Evolutionary conservation across 2,888 invertebrate species (phyloP), one percentile per base, ranked within the genome.

Genomic region (Carabus problematicus): DNA sequence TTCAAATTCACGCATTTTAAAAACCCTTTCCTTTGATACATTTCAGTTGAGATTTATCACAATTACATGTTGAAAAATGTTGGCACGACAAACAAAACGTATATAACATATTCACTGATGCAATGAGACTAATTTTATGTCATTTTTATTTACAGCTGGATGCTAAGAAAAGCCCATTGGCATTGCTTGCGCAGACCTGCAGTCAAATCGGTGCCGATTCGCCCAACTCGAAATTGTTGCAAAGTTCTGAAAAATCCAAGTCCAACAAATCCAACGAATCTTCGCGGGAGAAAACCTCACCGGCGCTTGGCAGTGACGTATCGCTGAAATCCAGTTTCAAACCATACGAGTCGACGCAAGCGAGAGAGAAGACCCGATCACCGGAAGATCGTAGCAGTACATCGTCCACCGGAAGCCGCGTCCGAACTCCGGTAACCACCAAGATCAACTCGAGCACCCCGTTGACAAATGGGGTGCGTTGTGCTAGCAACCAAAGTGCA

Each of bases 161-260:
- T 85, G 95, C 96, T 74, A 97, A 97, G 87, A 97, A 97, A 85
- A 97, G 96, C 84, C 98, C 98, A 14, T 84, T 98, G 82, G 97
- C 97, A 59, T 85, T 98, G 72, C 85, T 98, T 77, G 97, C 97
- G 63, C 97, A 97, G 83, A 98, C 98, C 64, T 98, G 98, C 86
- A 97, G 96, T 82, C 97, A 96, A 79, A 98, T 98, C 78, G 98
- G 97, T 73, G 91, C 93, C 4, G 97, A 97, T 82, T 86, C 92
- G 29, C 91, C 94, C 62, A 90, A 90, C 80, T 88, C 91, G 64
- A 91, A 92, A 78, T 84, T 92, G 70, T 84, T 92, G 75, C 89
- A 90, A 74, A 88, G 90, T 70, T 87, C 90, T 67, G 92, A 92
- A 76, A 91, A 92, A 79, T 86, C 88, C 49, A 85, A 84, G 75